A percentile compares a stretch with the other conserved stretches of the same genome.
Evolutionary conservation across 1,140 invertebrate genomes (phyloP).

Genomic region (Eriosoma lanigerum): DNA sequence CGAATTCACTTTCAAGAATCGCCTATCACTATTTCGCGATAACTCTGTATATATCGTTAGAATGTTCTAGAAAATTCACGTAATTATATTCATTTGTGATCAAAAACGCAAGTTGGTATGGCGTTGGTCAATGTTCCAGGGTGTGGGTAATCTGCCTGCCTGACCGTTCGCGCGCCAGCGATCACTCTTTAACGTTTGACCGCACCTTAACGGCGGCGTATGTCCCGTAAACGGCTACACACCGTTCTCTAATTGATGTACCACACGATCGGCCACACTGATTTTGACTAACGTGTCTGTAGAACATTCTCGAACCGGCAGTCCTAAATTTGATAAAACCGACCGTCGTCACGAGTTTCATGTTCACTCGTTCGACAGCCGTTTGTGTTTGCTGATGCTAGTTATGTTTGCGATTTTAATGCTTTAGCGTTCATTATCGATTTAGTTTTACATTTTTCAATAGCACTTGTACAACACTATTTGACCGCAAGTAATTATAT

Average conservation of each 20-base stretch:
- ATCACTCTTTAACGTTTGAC: neutral
- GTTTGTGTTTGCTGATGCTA: neutral
- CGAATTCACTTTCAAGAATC: no score
- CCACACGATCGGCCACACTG: neutral
- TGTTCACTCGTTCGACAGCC: neutral
- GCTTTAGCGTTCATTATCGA: no score
- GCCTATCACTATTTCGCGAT: no score
- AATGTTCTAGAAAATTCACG: conserved; percentile 48
- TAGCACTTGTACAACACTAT: no score
- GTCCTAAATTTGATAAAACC: neutral
- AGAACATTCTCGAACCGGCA: conserved; percentile 14
- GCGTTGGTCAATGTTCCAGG: neutral
- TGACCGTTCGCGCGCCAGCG: neutral
- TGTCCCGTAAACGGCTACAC: neutral
- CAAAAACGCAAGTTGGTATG: conserved; percentile 9
- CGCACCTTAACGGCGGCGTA: neutral
- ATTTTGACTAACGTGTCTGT: conserved; percentile 11
- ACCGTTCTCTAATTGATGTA: neutral
- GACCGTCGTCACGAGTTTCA: neutral
- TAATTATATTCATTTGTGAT: neutral
- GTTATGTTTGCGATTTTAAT: neutral
- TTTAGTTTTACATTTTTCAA: no score
- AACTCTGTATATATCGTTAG: conserved; percentile 5
- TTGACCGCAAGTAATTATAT: conserved; percentile 5
- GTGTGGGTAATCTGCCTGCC: no score